These are phyloP conservation scores for Acanthosoma haemorrhoidale DNA, from an alignment of 2,888 invertebrate genomes.

Conservation along the genomic window DNA sequence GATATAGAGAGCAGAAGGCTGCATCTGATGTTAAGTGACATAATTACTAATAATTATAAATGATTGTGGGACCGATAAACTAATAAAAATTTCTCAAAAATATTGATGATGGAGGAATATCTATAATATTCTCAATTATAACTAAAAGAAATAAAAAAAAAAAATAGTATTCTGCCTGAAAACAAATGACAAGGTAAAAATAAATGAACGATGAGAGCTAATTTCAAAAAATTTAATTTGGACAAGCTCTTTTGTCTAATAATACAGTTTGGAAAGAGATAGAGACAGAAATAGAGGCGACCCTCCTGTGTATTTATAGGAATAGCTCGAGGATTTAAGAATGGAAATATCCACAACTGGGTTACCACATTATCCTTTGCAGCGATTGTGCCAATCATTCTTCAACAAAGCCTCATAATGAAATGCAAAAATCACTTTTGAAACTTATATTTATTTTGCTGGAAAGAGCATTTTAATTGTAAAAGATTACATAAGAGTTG, in stretches of 20 bases:
- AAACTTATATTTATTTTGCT: neutral
- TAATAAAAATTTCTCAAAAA: too few species aligned
- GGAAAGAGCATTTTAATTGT: neutral
- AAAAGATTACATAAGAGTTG: neutral
- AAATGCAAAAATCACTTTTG: too few species aligned
- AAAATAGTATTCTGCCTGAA: too few species aligned
- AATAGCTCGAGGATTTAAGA: neutral
- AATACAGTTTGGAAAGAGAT: slow-evolving; percentile 19
- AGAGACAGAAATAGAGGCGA: neutral
- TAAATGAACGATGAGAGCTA: neutral
- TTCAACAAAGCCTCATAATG: neutral
- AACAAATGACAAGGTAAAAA: too few species aligned
- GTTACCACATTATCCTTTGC: neutral
- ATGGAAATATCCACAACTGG: slow-evolving; percentile 16
- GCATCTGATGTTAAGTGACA: too few species aligned
- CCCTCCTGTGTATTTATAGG: neutral
- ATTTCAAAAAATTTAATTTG: neutral
- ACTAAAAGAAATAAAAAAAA: neutral
- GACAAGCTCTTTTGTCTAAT: slow-evolving; percentile 2
- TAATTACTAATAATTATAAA: too few species aligned
- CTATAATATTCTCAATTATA: neutral
- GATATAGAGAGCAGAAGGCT: too few species aligned
- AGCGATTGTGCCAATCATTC: neutral
- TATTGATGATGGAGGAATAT: too few species aligned
- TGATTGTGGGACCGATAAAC: too few species aligned